Evolutionary conservation across 2,888 invertebrate species (phyloP), one percentile per base, ranked within the genome.

Genomic region (Limnephilus lunatus): DNA sequence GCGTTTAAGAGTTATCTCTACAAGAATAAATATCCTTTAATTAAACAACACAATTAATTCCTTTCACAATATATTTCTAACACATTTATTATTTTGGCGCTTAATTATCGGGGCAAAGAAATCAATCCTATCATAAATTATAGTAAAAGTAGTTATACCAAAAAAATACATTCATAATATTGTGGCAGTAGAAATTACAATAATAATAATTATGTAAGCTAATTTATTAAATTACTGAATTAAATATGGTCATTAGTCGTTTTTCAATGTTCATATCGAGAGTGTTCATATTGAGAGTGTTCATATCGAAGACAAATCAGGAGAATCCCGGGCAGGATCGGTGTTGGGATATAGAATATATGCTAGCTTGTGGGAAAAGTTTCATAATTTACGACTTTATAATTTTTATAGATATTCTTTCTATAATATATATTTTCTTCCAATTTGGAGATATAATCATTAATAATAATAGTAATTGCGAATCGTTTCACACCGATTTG

Each of bases 121-220:
- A 93, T 92, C 93, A 93, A 93, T 92, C 91, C 87, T 44, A 86
- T 90, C 89, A 68, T 81, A 44, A 68, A 89, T 88, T 85, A 90
- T 80, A 90, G 39, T 87, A 91, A 87, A 90, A 92, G 90, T 91
- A 92, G 35, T 85, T 81, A 88, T 89, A 91, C 89, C 89, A 92
- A 90, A 92, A 88, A 90, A 44, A 90, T 68, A 68, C 89, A 91
- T 83, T 88, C 83, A 86, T 44, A 68, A 68, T 68, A 90, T 86
- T 90, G 91, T 92, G 93, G 93, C 93, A 93, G 93, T 93, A 92
- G 85, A 92, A 89, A 80, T 92, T 92, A 92, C 91, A 86, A 68
- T 81, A 81, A 68, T 81, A 81, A 85, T 89, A 89, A 85, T 68
- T 68, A 68, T 31, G 89, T 90, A 92, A 92, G 91, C 87, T 88